Conservation (phyloP, 2,888 invertebrate species). For the Phaonia tiefii region DNA sequence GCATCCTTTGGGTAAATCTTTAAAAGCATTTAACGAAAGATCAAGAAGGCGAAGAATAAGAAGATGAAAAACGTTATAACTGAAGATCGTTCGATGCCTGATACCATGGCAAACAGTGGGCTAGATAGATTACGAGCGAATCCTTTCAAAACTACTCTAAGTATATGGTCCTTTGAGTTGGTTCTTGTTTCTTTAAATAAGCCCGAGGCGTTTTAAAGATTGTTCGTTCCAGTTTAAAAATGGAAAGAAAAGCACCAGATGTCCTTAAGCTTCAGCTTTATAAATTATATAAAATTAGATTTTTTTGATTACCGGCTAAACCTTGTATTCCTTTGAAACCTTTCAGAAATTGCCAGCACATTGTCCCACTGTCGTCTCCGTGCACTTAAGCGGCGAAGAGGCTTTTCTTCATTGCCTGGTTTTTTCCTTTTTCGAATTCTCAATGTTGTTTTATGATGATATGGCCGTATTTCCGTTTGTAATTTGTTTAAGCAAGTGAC, state of each 20-base stretch:
- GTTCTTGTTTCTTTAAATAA: no score
- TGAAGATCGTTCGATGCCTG: constrained; percentile 24
- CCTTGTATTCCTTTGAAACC: no score
- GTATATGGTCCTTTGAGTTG: no score
- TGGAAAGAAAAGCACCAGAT: no score
- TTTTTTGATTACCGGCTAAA: no score
- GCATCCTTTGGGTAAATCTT: constrained; percentile 52
- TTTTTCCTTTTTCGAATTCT: not conserved
- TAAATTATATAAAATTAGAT: no score
- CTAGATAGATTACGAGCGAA: no score
- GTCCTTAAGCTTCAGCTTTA: no score
- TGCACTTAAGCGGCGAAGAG: not conserved
- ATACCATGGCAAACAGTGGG: constrained; percentile 1
- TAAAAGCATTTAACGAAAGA: constrained; percentile 39
- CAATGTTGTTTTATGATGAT: constrained; percentile 24
- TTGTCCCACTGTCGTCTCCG: constrained; percentile 2
- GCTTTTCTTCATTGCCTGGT: constrained; percentile 22
- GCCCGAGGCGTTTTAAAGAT: no score
- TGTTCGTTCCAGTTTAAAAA: no score
- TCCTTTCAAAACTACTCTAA: no score
- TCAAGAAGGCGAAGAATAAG: not conserved
- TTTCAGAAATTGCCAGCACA: no score
- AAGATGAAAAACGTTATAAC: constrained; percentile 53
- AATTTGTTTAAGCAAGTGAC: constrained; percentile 67
- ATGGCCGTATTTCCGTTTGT: constrained; percentile 66